Evolutionary conservation across 1,140 invertebrate species (phyloP).

Genomic region (Eupristina koningsbergeri): DNA sequence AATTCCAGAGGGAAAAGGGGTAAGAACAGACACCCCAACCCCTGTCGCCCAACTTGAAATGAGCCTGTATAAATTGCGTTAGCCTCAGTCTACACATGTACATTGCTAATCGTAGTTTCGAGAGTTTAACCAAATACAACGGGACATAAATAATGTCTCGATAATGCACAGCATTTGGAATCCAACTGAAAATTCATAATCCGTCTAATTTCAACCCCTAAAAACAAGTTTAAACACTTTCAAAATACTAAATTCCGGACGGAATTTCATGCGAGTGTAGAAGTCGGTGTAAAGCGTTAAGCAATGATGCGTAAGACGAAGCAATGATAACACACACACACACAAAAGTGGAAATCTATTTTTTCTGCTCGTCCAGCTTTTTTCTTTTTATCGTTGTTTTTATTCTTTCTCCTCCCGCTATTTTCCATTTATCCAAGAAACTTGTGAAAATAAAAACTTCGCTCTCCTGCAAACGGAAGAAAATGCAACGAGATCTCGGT

Average conservation of each 20-base stretch:
- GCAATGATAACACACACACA: background rate
- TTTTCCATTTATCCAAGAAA: background rate
- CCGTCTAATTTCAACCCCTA: background rate
- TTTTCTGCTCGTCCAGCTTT: background rate
- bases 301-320: background rate
- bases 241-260: background rate
- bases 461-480: background rate
- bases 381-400: background rate
- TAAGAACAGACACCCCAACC: background rate
- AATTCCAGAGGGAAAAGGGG: background rate
- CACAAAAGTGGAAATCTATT: background rate
- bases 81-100: background rate
- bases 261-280: background rate
- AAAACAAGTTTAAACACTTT: background rate
- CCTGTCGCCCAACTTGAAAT: background rate
- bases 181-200: conserved; percentile 1
- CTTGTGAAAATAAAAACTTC: background rate
- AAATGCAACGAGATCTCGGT: background rate
- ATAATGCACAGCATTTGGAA: background rate
- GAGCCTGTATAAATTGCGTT: background rate
- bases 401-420: background rate
- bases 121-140: background rate
- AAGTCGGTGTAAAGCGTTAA: background rate
- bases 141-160: background rate
- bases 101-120: background rate